phyloP scores from a whole-genome alignment of 2,113 vertebrate genomes.

The Urocynchramus pylzowi region DNA sequence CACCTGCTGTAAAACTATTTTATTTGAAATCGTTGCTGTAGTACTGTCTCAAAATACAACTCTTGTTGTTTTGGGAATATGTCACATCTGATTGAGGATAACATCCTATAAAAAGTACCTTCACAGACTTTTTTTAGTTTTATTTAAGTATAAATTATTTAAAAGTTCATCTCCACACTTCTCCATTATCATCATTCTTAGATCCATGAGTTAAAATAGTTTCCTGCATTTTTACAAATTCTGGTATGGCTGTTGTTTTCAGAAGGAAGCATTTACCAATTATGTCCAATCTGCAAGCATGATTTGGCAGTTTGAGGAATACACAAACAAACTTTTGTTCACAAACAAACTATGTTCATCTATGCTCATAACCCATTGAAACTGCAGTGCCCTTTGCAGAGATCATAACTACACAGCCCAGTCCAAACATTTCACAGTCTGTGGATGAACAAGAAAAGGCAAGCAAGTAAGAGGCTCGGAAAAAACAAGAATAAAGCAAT shows the following conservation, averaged over 20 bases:
- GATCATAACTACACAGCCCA: background rate
- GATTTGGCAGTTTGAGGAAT: too few species aligned
- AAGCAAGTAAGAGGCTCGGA: background rate
- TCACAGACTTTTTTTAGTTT: background rate
- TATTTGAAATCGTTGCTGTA: background rate
- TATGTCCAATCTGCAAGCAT: too few species aligned
- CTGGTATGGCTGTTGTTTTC: too few species aligned
- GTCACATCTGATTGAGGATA: background rate
- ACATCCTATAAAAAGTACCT: background rate
- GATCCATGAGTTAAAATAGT: too few species aligned
- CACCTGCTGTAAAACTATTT: background rate
- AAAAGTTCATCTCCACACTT: too few species aligned
- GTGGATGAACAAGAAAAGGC: background rate
- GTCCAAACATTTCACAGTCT: background rate
- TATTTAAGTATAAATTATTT: background rate
- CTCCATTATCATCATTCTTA: too few species aligned
- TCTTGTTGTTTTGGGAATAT: background rate
- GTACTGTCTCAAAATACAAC: background rate
- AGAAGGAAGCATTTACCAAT: too few species aligned
- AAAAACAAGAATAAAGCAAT: background rate
- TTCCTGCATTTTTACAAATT: too few species aligned
- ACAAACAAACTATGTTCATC: background rate
- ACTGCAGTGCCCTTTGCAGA: background rate
- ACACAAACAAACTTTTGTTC: too few species aligned
- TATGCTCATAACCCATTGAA: background rate